Evolutionary conservation across 2,797 vertebrate species (phyloP), one percentile per base, ranked within the genome.

Genomic region (Hozukius guyotensis): DNA sequence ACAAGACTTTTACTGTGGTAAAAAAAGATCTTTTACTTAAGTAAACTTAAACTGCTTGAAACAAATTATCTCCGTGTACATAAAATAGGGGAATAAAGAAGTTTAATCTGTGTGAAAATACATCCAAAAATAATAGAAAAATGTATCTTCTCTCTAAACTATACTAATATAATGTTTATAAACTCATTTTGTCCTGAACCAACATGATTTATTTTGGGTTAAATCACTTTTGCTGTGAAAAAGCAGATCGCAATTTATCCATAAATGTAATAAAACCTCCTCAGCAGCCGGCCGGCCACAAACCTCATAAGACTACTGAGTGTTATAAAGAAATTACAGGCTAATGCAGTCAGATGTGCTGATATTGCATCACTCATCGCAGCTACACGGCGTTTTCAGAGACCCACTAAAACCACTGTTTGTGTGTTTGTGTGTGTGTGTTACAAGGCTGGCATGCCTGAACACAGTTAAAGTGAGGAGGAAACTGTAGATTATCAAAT

Each of bases 401-500:
- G 13, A 72, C 16, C 32, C 62, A 53, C 64, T 64, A 36, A 65
- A 70, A 56, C 14, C 11, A 1, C 36, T 25, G 20, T 80, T 27
- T 79, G 57, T 74, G 16, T 62, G 13, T 59, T 55, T 80, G 29
- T 82, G 7, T 52, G 34, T 76, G 66, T 84, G 60, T 72, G 22
- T 81, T 53, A 76, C 5, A 36, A 38, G 71, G 67, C 81, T 64
- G 70, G 81, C 93, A 74, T 87, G 94, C 57, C 92, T 62, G 64
- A 86, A 92, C 93, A 88, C 82, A 88, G 85, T 82, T 83, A 76
- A 84, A 86, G 34, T 76, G 52, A 31, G 86, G 82, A 87, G 92
- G 90, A 91, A 94, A 85, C 90, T 89, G 92, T 88, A 92, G 87
- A 92, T 93, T 91, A 94, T 84, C 79, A 89, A 89, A 94, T 92